phyloP scores from a whole-genome alignment of 2,888 invertebrate species.

The Eurytoma californica region DNA sequence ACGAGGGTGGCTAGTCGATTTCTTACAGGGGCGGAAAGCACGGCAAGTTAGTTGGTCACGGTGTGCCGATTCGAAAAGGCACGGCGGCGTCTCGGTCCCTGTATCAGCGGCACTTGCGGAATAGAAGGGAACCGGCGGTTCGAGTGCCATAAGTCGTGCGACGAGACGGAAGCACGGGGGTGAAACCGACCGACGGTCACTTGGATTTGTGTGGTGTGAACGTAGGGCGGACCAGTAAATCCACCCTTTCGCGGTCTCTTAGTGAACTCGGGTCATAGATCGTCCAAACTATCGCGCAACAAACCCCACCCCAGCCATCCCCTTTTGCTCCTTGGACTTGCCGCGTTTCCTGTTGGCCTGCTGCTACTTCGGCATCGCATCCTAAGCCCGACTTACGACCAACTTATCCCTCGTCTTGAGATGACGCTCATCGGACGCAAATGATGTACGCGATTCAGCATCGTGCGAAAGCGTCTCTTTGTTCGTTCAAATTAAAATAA shows the following conservation, averaged over 20 bases:
- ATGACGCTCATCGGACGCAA: constrained; percentile 47
- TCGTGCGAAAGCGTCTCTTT: constrained; percentile 1
- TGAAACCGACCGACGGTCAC: constrained; percentile 71
- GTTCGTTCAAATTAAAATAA: not conserved
- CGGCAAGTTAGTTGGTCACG: constrained; percentile 54
- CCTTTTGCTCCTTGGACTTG: constrained; percentile 8
- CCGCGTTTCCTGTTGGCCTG: constrained; percentile 47
- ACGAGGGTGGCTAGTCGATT: constrained; percentile 19
- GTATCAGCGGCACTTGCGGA: not conserved
- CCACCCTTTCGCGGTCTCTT: constrained; percentile 74
- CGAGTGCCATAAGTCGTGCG: constrained; percentile 69
- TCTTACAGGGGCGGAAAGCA: constrained; percentile 26
- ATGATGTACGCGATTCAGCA: constrained; percentile 39
- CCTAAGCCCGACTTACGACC: constrained; percentile 60
- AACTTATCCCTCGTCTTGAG: constrained; percentile 55
- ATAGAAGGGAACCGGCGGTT: constrained; percentile 60
- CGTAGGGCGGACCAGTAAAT: constrained; percentile 73
- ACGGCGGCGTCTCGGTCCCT: not conserved
- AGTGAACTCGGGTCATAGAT: constrained; percentile 73
- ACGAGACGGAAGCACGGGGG: constrained; percentile 64
- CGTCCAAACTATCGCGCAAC: constrained; percentile 73
- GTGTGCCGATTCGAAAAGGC: constrained; percentile 49
- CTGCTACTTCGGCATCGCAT: constrained; percentile 62
- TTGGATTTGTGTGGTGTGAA: constrained; percentile 75
- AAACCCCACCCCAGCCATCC: constrained; percentile 59